A percentile compares a stretch with the other conserved stretches of the same genome.
Conservation (phyloP, 37 sponge, comb jelly and placozoan genomes). For the Aplysina aerophoba region DNA sequence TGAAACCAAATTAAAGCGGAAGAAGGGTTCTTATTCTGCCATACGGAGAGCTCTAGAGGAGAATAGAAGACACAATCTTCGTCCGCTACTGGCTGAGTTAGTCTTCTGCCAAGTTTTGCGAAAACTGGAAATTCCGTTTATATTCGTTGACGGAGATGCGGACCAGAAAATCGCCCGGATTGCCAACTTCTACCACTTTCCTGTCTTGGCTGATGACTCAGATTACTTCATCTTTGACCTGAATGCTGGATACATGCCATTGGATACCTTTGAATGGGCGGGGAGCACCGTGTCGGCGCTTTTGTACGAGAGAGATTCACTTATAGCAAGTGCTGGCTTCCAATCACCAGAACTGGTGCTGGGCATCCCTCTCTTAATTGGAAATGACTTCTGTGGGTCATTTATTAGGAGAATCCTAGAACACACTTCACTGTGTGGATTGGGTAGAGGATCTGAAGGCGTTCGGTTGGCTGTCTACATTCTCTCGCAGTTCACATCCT, state of each 20-base stretch:
- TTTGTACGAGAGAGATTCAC: slow-evolving; percentile 37
- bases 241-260: slow-evolving; percentile 63
- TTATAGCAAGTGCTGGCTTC: slow-evolving; percentile 31
- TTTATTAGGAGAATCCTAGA: not conserved
- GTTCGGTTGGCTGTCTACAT: not conserved
- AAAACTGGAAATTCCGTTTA: slow-evolving; percentile 41
- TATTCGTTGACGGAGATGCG: slow-evolving; percentile 77
- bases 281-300: slow-evolving; percentile 44
- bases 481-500: not conserved
- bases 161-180: slow-evolving; percentile 56
- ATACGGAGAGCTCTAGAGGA: not conserved
- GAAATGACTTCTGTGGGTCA: slow-evolving; percentile 63
- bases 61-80: not conserved
- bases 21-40: not conserved
- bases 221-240: slow-evolving; percentile 82
- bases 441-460: not conserved
- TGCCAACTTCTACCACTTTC: slow-evolving; percentile 64
- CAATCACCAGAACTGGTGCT: slow-evolving; percentile 26
- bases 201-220: slow-evolving; percentile 70
- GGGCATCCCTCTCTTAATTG: slow-evolving; percentile 62
- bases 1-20: slow-evolving; percentile 16
- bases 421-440: not conserved
- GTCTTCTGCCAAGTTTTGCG: slow-evolving; percentile 44
- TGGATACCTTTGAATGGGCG: slow-evolving; percentile 55
- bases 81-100: slow-evolving; percentile 36